Evolutionary conservation across 2,888 invertebrate genomes (phyloP).

Genomic region (Dastarcus helophoroides): DNA sequence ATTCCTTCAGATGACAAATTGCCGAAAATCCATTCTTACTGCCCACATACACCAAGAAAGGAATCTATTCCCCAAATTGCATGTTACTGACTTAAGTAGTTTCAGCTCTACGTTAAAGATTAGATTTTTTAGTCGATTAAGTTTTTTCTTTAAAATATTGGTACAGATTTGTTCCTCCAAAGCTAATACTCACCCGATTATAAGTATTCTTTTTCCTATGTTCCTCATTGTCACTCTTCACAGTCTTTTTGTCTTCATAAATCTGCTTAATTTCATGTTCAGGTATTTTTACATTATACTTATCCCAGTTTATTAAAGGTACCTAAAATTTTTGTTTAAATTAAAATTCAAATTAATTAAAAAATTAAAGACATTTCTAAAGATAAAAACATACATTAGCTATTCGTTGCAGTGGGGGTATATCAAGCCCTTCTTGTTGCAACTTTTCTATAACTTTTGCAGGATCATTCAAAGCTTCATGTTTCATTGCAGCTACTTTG

Average conservation of each 20-base stretch:
- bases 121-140: no score
- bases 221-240: conserved; percentile 12
- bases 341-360: conserved; percentile 6
- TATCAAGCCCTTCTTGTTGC: conserved; percentile 53
- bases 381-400: conserved; percentile 36
- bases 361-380: conserved; percentile 2
- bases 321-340: conserved; percentile 37
- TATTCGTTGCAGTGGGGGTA: conserved; percentile 51
- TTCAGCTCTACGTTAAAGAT: no score
- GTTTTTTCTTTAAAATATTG: no score
- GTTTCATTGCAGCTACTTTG: conserved; percentile 50
- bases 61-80: no score
- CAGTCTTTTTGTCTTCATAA: conserved; percentile 17
- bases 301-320: conserved; percentile 61
- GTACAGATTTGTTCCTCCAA: no score
- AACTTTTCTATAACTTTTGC: conserved; percentile 57
- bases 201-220: conserved; percentile 14
- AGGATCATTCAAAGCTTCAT: conserved; percentile 60
- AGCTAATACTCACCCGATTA: conserved; percentile 18
- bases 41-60: no score
- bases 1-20: no score
- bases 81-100: no score
- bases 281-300: conserved; percentile 52
- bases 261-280: conserved; percentile 30
- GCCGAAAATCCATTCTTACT: no score